Base-by-base conservation (phyloP, 2,113 vertebrate genomes). In the Sula dactylatra region DNA sequence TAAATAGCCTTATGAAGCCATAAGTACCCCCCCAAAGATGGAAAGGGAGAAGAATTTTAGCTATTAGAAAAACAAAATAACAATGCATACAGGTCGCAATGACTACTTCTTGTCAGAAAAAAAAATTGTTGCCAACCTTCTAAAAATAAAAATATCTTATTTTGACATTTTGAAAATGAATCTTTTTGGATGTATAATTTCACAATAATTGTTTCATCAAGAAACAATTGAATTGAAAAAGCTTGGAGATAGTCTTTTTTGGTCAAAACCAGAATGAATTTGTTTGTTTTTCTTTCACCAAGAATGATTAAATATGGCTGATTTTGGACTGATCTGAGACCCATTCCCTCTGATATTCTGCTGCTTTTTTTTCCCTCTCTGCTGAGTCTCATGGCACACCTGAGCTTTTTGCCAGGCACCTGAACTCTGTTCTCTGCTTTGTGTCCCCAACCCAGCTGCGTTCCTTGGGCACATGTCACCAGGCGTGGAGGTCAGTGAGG, bases 391-490 rank as follows among this genome's bases (percentile, higher is more conserved):
- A 6, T 1, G 2, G 22, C 47, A 81, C 18, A 66, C 22, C 38
- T 86, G 58, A 90, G 62, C 16, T 11, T 86, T 86, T 82, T 7
- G 4, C 11, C 49, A 76, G 32, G 31, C 18, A 38, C 31, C 24
- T 74, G 49, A 67, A 21, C 25, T 47, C n/a, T 5, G 0, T 83
- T 86, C 59, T 81, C 13, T 1, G 11, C 25, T 62, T 42, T 16
- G 42, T 86, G 31, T 1, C 15, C 59, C 21, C 21, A 65, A 3
- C 45, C 10, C 1, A 4, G 38, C 26, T 1, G 1, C 0, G 0
- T 44, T 72, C 50, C 66, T 59, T 27, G 21, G 45, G 40, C 25
- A 82, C 72, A 62, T 16, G 3, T 54, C 2, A 0, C 69, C 49
- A 52, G 40, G 31, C 67, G 62, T 0, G 3, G 36, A 58, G 38